A percentile compares a stretch with the other conserved stretches of the same genome.
Evolutionary conservation across 1,140 invertebrate species (phyloP).

Genomic region (Oreohelix idahoensis): DNA sequence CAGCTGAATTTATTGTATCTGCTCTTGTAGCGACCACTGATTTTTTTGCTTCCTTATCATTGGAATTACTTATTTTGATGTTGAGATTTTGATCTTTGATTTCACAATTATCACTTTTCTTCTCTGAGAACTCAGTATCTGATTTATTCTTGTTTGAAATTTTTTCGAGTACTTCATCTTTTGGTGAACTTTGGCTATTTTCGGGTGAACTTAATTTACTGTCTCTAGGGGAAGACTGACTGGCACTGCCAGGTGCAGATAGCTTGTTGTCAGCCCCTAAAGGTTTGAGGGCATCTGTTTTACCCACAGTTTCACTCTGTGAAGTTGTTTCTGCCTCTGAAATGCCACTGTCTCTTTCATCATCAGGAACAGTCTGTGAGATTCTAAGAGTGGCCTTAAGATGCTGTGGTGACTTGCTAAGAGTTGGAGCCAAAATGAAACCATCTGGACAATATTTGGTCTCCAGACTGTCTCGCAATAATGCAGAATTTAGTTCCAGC

Average conservation of each 20-base stretch:
- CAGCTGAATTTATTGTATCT: conserved; percentile 3
- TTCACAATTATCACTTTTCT: neutral
- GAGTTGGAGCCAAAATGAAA: conserved; percentile 27
- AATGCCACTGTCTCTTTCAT: neutral
- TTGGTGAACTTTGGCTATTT: neutral
- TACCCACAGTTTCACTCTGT: neutral
- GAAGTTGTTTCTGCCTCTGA: neutral
- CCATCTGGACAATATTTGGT: conserved; percentile 35
- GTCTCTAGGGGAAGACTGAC: neutral
- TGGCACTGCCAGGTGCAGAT: neutral
- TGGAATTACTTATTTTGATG: conserved; percentile 30
- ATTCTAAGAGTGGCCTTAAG: conserved; percentile 1
- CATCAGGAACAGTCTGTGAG: neutral
- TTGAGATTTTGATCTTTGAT: conserved; percentile 35
- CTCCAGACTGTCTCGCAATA: conserved; percentile 2
- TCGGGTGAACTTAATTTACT: neutral
- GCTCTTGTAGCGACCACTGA: neutral
- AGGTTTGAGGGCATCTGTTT: neutral
- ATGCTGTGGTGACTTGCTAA: conserved; percentile 37
- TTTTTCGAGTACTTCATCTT: neutral
- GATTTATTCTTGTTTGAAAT: neutral
- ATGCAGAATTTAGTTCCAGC: neutral
- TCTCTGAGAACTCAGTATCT: neutral
- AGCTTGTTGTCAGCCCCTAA: neutral
- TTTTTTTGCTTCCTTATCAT: conserved; percentile 14